A percentile compares a stretch with the other conserved stretches of the same genome.
Evolutionary conservation across 2,113 vertebrate species (phyloP).

Genomic region (Crotalus horridus): DNA sequence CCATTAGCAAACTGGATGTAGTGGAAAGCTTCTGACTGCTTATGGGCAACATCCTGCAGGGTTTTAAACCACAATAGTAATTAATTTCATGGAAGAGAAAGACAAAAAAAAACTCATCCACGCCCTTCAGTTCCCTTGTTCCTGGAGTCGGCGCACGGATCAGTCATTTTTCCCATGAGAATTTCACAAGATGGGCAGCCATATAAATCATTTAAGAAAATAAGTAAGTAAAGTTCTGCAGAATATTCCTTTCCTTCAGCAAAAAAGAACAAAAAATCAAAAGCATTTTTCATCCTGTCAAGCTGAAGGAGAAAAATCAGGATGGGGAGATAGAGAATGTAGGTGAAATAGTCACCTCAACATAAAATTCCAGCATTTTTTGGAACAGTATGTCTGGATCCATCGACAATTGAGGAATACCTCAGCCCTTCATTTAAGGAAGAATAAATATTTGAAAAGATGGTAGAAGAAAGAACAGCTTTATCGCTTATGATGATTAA

Average conservation of each 20-base stretch:
- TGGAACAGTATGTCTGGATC: background rate
- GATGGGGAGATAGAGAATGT: background rate
- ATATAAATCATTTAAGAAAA: background rate
- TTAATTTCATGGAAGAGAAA: background rate
- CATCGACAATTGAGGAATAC: background rate
- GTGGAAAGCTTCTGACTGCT: background rate
- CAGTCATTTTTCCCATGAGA: background rate
- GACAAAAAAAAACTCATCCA: background rate
- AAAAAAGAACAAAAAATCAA: background rate
- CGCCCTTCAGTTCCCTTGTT: background rate
- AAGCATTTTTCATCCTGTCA: background rate
- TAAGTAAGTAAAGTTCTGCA: background rate
- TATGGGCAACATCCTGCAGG: background rate
- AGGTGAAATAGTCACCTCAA: background rate
- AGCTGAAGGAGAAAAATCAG: background rate
- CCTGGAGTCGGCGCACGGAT: background rate
- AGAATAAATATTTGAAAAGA: background rate
- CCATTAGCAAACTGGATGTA: background rate
- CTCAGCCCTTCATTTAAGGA: background rate
- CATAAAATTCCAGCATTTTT: background rate
- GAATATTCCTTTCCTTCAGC: background rate
- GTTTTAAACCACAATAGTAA: background rate
- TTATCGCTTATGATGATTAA: background rate
- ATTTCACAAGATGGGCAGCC: background rate
- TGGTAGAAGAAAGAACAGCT: background rate